phyloP scores from a whole-genome alignment of 2,113 vertebrate genomes.

The Archocentrus centrarchus region DNA sequence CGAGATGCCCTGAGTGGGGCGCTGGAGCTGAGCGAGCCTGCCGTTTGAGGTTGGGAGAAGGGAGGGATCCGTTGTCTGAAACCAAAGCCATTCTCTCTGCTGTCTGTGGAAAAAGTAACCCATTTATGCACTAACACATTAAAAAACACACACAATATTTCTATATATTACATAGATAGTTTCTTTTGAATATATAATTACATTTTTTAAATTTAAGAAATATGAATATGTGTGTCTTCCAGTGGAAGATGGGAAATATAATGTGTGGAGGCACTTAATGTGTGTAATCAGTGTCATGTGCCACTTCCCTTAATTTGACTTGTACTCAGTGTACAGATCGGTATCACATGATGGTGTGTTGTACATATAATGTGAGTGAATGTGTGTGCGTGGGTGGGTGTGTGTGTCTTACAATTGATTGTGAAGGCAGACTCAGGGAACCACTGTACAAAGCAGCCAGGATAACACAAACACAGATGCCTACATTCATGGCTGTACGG shows the following conservation, averaged over 20 bases:
- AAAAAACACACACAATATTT: background rate
- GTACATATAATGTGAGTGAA: background rate
- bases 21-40: constrained; percentile 73
- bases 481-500: constrained; percentile 78
- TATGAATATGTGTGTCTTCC: background rate
- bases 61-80: constrained; percentile 46
- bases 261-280: background rate
- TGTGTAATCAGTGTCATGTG: background rate
- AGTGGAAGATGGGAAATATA: background rate
- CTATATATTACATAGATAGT: too few relatives aligned
- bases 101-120: constrained; percentile 29
- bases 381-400: too few relatives aligned
- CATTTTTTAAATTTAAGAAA: background rate
- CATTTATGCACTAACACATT: constrained; percentile 11
- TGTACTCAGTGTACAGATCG: background rate
- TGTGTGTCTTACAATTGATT: constrained; percentile 55
- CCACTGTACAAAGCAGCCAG: constrained; percentile 78
- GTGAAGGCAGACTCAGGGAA: constrained; percentile 71
- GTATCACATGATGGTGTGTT: too few relatives aligned
- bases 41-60: constrained; percentile 59
- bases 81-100: constrained; percentile 33
- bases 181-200: too few relatives aligned
- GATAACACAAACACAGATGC: constrained; percentile 79
- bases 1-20: constrained; percentile 48
- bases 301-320: background rate